These are phyloP conservation scores for Periparus ater DNA, from an alignment of 2,797 vertebrate genomes.

Conservation along the genomic window DNA sequence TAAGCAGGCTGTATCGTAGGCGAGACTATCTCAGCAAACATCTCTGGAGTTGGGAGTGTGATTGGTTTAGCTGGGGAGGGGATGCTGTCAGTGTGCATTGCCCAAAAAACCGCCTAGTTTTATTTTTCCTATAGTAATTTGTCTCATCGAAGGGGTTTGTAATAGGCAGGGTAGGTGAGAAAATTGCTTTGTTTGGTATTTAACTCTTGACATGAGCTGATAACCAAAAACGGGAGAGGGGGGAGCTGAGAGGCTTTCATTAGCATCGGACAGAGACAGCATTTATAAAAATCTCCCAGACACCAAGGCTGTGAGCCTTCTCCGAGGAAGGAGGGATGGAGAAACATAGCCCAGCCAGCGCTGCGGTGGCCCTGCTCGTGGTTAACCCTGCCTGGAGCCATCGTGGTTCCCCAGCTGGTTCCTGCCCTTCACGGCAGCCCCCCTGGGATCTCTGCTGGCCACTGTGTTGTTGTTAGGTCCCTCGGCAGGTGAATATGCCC, in stretches of 20 bases:
- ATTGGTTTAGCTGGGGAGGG: conserved; percentile 49
- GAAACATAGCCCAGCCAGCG: not conserved
- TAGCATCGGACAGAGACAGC: conserved; percentile 46
- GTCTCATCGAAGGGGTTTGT: not conserved
- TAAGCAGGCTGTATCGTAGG: conserved; percentile 33
- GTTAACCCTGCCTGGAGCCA: not conserved
- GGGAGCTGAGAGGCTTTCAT: conserved; percentile 19
- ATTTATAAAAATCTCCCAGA: conserved; percentile 71
- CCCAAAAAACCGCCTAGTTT: not conserved
- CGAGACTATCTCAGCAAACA: conserved; percentile 47
- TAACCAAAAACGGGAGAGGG: not conserved
- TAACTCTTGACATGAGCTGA: not conserved
- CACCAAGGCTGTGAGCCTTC: conserved; percentile 33
- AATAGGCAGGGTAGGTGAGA: not conserved
- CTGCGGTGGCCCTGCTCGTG: not conserved
- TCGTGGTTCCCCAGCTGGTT: not conserved
- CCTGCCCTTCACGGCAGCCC: not conserved
- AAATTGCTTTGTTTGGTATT: not conserved
- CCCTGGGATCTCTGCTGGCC: not conserved
- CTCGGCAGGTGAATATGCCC: not conserved
- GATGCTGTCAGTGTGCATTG: not conserved
- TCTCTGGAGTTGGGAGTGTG: conserved; percentile 24
- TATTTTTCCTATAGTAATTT: conserved; percentile 19
- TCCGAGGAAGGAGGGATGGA: conserved; percentile 25
- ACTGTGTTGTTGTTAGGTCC: not conserved